phyloP scores from a whole-genome alignment of 2,113 vertebrate species.

The Ctenomys sociabilis region DNA sequence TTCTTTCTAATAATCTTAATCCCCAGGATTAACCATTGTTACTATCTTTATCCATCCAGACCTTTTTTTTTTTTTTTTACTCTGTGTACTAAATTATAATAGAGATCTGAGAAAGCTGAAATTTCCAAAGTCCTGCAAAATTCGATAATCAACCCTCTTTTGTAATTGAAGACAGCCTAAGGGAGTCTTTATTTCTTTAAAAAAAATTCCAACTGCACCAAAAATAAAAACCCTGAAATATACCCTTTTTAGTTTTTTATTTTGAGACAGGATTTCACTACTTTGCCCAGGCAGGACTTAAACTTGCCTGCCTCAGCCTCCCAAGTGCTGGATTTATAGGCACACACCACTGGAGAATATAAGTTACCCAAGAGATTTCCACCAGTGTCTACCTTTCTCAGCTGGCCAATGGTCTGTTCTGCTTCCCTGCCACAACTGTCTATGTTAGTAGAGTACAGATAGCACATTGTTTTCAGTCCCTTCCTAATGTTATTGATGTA shows the following conservation, averaged over 20 bases:
- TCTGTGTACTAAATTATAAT: background rate
- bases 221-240: background rate
- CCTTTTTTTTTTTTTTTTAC: background rate
- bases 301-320: background rate
- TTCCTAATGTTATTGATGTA: background rate
- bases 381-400: background rate
- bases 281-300: background rate
- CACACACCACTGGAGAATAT: background rate
- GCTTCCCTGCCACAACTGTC: background rate
- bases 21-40: background rate
- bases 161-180: background rate
- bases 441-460: background rate
- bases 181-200: background rate
- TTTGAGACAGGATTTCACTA: background rate
- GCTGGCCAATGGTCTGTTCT: background rate
- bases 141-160: background rate
- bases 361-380: background rate
- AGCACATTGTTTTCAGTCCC: background rate
- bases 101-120: conserved; percentile 20
- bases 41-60: background rate
- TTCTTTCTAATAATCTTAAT: background rate
- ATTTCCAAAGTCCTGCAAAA: conserved; percentile 37
- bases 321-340: background rate
- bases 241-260: background rate
- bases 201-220: too few species aligned